Conservation (phyloP, 35 echinoderm and acorn worm species). For the Eucidaris tribuloides region DNA sequence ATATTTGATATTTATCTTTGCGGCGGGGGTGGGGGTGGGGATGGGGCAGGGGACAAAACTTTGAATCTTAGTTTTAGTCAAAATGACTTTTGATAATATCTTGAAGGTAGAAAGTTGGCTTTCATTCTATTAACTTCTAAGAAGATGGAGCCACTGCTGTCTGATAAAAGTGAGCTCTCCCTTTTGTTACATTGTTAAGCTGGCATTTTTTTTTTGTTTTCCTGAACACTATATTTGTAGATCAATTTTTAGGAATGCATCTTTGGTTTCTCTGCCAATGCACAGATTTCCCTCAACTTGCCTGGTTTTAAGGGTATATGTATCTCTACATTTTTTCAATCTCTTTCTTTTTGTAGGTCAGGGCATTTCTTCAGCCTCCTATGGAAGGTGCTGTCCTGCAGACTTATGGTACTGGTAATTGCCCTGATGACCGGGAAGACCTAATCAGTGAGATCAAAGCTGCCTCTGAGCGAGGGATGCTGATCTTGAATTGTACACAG, state of each 20-base stretch:
- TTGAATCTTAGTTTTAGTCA: too few relatives aligned
- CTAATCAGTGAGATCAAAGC: slow-evolving; percentile 35
- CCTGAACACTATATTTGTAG: neutral
- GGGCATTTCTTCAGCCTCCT: slow-evolving; percentile 68
- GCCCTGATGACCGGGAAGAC: slow-evolving; percentile 55
- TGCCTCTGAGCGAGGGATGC: slow-evolving; percentile 61
- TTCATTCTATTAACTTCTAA: too few relatives aligned
- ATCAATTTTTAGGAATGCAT: neutral
- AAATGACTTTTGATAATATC: too few relatives aligned
- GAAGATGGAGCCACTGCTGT: too few relatives aligned
- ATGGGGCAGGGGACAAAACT: too few relatives aligned
- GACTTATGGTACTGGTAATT: slow-evolving; percentile 85
- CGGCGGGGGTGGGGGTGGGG: too few relatives aligned
- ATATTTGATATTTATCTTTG: too few relatives aligned
- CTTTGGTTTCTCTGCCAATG: too few relatives aligned
- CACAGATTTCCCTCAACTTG: neutral
- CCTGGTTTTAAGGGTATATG: neutral
- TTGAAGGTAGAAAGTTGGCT: too few relatives aligned
- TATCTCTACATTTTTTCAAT: neutral
- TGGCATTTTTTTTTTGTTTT: neutral
- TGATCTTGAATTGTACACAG: slow-evolving; percentile 92
- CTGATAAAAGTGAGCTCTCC: neutral
- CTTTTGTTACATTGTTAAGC: too few relatives aligned
- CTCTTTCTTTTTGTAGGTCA: slow-evolving; percentile 20
- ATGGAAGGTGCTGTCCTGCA: slow-evolving; percentile 87